Evolutionary conservation across 2,113 vertebrate genomes (phyloP).

Genomic region (Megaceryle maxima): DNA sequence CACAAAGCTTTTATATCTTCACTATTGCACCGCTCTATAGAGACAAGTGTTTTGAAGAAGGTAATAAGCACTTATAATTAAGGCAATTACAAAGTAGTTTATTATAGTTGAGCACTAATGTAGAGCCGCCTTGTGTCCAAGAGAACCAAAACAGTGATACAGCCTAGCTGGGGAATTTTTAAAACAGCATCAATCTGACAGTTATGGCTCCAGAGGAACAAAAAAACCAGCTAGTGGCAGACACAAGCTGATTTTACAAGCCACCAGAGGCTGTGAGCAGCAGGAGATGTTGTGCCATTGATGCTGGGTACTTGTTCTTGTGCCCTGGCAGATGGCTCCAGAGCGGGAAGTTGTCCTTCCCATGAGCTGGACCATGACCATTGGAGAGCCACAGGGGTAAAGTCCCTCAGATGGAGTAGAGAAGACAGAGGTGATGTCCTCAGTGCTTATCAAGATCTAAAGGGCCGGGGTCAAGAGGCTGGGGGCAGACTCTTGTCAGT

Average conservation of each 20-base stretch:
- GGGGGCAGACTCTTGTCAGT: too few species aligned
- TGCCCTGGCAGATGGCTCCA: neutral
- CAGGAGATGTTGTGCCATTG: neutral
- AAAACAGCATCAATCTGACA: constrained; percentile 28
- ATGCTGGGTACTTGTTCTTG: neutral
- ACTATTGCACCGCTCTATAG: constrained; percentile 20
- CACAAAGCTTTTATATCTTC: neutral
- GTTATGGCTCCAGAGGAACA: constrained; percentile 30
- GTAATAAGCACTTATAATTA: constrained; percentile 66
- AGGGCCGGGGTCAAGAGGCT: too few species aligned
- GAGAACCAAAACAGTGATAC: constrained; percentile 21
- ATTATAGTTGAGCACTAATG: constrained; percentile 31
- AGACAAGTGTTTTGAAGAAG: constrained; percentile 65
- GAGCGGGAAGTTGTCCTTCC: neutral
- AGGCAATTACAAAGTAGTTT: constrained; percentile 65
- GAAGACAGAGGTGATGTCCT: too few species aligned
- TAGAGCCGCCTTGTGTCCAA: constrained; percentile 28
- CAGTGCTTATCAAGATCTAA: too few species aligned
- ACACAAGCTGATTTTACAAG: constrained; percentile 24
- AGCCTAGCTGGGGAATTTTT: neutral
- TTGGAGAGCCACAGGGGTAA: neutral
- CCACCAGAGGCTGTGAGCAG: neutral
- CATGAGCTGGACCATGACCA: neutral
- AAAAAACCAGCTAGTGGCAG: neutral
- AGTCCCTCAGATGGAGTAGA: neutral